Percentiles rank a stretch among this genome's conserved stretches.
These are phyloP conservation scores for Syrrhaptes paradoxus DNA, from an alignment of 2,113 vertebrate genomes.

Conservation along the genomic window DNA sequence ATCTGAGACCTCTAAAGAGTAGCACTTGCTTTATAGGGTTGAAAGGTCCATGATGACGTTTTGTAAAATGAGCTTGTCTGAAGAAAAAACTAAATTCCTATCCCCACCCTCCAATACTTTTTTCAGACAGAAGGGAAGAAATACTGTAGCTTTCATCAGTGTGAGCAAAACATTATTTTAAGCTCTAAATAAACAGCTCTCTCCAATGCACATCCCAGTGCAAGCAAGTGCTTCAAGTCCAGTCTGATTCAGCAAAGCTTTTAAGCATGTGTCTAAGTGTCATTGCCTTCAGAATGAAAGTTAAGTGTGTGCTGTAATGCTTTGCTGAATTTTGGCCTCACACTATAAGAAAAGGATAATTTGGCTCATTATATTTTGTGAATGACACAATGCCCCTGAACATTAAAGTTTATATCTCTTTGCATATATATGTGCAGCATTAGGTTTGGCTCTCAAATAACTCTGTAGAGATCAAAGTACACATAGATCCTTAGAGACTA, in stretches of 20 bases:
- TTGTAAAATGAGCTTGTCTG: not conserved
- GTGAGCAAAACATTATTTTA: not conserved
- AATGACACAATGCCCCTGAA: constrained; percentile 61
- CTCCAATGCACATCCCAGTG: not conserved
- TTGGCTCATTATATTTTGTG: constrained; percentile 57
- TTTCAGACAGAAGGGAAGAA: not conserved
- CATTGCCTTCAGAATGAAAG: constrained; percentile 38
- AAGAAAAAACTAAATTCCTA: not conserved
- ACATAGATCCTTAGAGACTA: constrained; percentile 35
- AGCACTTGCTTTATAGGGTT: not conserved
- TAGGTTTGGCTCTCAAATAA: constrained; percentile 36
- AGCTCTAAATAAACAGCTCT: not conserved
- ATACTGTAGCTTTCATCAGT: not conserved
- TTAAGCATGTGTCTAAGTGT: constrained; percentile 6
- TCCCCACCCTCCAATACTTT: not conserved
- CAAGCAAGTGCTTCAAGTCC: not conserved
- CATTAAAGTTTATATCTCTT: constrained; percentile 55
- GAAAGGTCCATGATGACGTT: not conserved
- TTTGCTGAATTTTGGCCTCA: constrained; percentile 56
- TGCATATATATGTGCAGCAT: constrained; percentile 55
- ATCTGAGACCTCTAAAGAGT: not conserved
- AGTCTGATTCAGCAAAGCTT: constrained; percentile 22
- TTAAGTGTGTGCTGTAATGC: constrained; percentile 33
- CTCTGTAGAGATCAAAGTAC: constrained; percentile 54
- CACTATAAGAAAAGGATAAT: constrained; percentile 36